Conservation (phyloP, 1,140 invertebrate species). For the Lepidurus apus region DNA sequence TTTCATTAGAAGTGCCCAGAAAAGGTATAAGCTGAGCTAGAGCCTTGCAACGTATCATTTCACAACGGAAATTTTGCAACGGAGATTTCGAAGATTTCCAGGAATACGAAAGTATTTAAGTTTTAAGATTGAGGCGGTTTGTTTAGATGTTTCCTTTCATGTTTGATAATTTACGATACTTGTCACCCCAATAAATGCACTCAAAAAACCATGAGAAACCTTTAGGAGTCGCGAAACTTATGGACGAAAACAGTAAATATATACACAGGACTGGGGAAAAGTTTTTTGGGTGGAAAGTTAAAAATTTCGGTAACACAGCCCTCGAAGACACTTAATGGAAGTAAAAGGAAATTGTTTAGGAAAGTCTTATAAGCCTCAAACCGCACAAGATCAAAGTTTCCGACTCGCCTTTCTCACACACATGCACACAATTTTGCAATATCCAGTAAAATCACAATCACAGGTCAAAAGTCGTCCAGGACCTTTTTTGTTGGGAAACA, state of each 20-base stretch:
- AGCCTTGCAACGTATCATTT: too few relatives aligned
- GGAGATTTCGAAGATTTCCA: too few relatives aligned
- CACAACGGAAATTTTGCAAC: too few relatives aligned
- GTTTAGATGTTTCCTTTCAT: not conserved
- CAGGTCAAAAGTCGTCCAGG: conserved; percentile 17
- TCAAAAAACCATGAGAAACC: not conserved
- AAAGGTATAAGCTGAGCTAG: too few relatives aligned
- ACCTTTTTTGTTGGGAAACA: conserved; percentile 22
- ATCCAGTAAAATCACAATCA: conserved; percentile 20
- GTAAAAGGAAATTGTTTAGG: not conserved
- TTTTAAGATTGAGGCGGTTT: not conserved
- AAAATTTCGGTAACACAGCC: not conserved
- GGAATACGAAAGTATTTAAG: too few relatives aligned
- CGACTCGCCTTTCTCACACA: not conserved
- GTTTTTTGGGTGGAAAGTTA: not conserved
- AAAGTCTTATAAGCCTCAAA: conserved; percentile 9
- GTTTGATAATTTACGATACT: conserved; percentile 7
- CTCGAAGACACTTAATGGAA: not conserved
- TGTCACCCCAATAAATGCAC: conserved; percentile 21
- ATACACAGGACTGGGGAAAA: conserved; percentile 12
- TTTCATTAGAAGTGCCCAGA: too few relatives aligned
- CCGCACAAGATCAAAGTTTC: not conserved
- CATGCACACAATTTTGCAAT: conserved; percentile 2
- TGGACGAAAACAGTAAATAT: not conserved
- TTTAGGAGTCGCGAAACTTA: not conserved